A percentile compares a stretch with the other conserved stretches of the same genome.
phyloP scores from a whole-genome alignment of 2,797 vertebrate species.

The Hybognathus amarus region DNA sequence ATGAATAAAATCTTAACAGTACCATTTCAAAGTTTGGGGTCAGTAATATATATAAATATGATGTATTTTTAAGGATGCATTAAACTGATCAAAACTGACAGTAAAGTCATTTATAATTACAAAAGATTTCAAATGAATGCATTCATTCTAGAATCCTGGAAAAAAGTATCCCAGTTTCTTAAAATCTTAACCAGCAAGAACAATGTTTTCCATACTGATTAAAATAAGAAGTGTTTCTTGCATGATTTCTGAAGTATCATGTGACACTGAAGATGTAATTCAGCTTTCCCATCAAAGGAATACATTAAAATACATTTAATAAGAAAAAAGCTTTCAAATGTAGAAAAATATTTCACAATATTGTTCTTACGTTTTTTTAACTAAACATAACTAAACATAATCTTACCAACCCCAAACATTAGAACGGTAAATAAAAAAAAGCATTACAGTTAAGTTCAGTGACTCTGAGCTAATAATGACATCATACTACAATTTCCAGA shows the following conservation, averaged over 20 bases:
- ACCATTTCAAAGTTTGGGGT: neutral
- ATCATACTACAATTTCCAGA: constrained; percentile 35
- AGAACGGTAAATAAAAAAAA: neutral
- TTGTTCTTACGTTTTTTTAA: neutral
- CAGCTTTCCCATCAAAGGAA: neutral
- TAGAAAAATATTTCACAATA: neutral
- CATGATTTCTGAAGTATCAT: neutral
- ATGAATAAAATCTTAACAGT: neutral
- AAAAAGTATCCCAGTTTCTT: neutral
- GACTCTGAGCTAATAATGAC: constrained; percentile 36
- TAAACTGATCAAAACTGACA: neutral
- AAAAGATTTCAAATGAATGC: neutral
- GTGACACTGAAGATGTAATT: neutral
- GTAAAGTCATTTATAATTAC: neutral
- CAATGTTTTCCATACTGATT: neutral
- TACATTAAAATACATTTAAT: neutral
- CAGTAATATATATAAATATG: neutral
- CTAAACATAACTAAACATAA: neutral
- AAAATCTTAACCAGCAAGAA: neutral
- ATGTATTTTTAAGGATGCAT: too few species aligned
- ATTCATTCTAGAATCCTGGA: neutral
- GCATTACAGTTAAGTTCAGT: constrained; percentile 12
- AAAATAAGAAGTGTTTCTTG: neutral
- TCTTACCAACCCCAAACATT: neutral
- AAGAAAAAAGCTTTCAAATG: neutral